Conservation (phyloP, 1,140 invertebrate genomes). For the Muscidifurax raptorellus region DNA sequence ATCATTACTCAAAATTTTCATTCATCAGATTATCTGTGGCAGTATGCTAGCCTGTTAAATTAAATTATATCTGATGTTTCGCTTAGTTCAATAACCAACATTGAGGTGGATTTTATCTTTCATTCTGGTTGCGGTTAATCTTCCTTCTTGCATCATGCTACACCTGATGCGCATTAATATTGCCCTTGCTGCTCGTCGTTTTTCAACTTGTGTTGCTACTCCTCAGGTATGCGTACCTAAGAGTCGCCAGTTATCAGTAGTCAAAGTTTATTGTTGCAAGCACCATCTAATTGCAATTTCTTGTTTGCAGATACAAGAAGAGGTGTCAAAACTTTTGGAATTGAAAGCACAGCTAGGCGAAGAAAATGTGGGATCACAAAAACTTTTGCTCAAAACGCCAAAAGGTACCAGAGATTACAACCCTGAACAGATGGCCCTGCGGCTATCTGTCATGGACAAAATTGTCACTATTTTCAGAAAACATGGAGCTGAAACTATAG, state of each 20-base stretch:
- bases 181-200: conserved; percentile 61
- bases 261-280: neutral
- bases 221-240: conserved; percentile 67
- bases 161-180: conserved; percentile 64
- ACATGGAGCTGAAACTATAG: conserved; percentile 98
- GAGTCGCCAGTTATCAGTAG: conserved; percentile 28
- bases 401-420: conserved; percentile 98
- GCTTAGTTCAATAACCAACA: conserved; percentile 69
- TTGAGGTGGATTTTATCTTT: conserved; percentile 73
- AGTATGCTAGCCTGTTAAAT: conserved; percentile 61
- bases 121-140: conserved; percentile 67
- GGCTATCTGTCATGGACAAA: conserved; percentile 92
- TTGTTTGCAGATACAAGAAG: conserved; percentile 84
- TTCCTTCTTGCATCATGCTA: conserved; percentile 64
- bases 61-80: conserved; percentile 67
- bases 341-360: conserved; percentile 84
- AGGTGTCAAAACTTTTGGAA: conserved; percentile 87
- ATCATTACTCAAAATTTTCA: neutral
- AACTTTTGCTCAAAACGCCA: conserved; percentile 92
- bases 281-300: conserved; percentile 17
- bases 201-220: conserved; percentile 60
- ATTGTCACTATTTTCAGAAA: conserved; percentile 95
- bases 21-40: conserved; percentile 53
- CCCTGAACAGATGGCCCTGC: conserved; percentile 95
- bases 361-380: conserved; percentile 78